Base-by-base conservation (phyloP, 1,140 invertebrate genomes). In the Musca vetustissima region DNA sequence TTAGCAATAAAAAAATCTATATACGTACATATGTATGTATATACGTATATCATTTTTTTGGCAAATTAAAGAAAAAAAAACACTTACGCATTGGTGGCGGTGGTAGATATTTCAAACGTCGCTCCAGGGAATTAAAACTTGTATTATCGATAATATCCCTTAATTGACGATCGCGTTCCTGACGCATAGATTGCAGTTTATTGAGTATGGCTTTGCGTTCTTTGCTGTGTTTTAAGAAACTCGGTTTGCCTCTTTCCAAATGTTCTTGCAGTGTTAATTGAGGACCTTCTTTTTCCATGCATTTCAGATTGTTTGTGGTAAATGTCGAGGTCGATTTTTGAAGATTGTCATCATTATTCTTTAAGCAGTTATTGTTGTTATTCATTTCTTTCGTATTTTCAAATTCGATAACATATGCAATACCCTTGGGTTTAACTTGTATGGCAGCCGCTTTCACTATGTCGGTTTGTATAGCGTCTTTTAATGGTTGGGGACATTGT, bases 131-230 rank as follows among this genome's bases (percentile, higher is more conserved):
- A 43, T 71, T 78, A 50, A 64, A 49, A 19, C 36, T 67, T 11
- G 70, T 67, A 52, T 73, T 66, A 36, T 72, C 72, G 25, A 80
- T 50, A 2, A 81, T 73, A 14, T 81, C 65, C 6, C 81, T 74
- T 67, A 81, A 68, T 32, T 81, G 73, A 0, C 64, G 70, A 1
- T 76, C 72, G 9, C 79, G 74, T 24, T 68, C 69, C 50, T 70
- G 73, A 19, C 79, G 75, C 15, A 81, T 70, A 66, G 73, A 22
- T 49, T 81, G 79, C 73, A 81, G 77, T 47, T 80, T 48, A 70
- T 80, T 81, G 1, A 81, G 72, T 28, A 81, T 81, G 6, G 75
- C 73, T 53, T 80, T 78, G 65, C 79, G 79, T 52, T 81, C 70
- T 66, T 79, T 78, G 14, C 77, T 74, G 49, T 81, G 66, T 36